Evolutionary conservation across 2,797 vertebrate genomes (phyloP), one percentile per base, ranked within the genome.

Genomic region (Lerista edwardsae): DNA sequence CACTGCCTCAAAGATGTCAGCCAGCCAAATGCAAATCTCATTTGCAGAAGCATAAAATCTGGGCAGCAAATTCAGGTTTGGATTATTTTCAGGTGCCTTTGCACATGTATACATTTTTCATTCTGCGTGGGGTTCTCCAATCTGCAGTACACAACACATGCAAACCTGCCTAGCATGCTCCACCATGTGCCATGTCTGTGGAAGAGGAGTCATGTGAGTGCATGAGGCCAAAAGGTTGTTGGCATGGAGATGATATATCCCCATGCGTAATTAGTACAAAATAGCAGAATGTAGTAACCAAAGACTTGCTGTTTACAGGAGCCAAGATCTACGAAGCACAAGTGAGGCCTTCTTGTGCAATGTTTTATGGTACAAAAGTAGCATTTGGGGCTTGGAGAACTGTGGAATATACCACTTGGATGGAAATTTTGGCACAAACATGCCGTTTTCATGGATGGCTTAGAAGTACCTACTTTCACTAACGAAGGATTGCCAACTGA

Each of bases 1-100:
- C 7, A 31, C 34, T 61, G 7, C 39, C 86, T 80, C 71, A 65
- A 84, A n/a, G 57, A 67, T 78, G 27, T 74, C 80, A 23, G 74
- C 14, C 36, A 61, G 68, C 34, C 21, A 51, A 4, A 21, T 82
- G 77, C 29, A 84, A 21, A 36, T 87, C 31, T 73, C 15, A 39
- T 15, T 44, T 55, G 71, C 0, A 9, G 3, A 6, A 62, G 34
- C 29, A 1, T 80, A 78, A 79, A 81, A 75, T 29, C 17, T n/a
- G 21, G 65, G 59, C 69, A 15, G 14, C 15, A 17, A 55, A 55
- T 17, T 3, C 51, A 17, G 51, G 19, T 55, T 17, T 55, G 51
- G 51, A 55, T 55, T 55, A 55, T 4, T 17, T 55, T 55, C 51
- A 17, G 51, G 10, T 15, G 10, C 51, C 15, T 55, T 55, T 55